Conservation (phyloP, 2,113 vertebrate genomes). For the Accipiter cooperii region DNA sequence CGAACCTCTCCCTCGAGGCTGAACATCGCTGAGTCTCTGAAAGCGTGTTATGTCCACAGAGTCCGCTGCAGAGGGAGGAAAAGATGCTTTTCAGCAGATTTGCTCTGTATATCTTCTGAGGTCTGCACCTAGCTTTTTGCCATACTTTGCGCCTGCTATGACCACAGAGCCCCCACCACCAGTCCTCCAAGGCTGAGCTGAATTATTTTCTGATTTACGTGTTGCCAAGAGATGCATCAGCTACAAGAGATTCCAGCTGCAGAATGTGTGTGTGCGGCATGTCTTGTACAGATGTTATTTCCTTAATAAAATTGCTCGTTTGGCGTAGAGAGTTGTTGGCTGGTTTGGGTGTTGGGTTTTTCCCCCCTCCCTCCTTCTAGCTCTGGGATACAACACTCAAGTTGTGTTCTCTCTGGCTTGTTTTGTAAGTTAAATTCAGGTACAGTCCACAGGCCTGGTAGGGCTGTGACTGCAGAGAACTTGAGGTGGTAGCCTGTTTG, state of each 20-base stretch:
- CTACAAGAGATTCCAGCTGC: constrained; percentile 11
- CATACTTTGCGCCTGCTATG: neutral
- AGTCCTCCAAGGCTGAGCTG: neutral
- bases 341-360: neutral
- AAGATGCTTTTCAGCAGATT: neutral
- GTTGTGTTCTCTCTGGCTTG: neutral
- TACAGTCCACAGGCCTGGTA: neutral
- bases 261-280: neutral
- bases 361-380: neutral
- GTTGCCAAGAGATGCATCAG: neutral
- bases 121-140: neutral
- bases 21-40: neutral
- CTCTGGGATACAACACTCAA: neutral
- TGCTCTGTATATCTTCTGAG: neutral
- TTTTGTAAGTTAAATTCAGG: neutral
- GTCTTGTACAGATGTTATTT: constrained; percentile 16
- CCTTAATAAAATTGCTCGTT: neutral
- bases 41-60: neutral
- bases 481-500: neutral
- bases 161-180: neutral
- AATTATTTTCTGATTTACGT: neutral
- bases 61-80: neutral
- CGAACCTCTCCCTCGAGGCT: neutral
- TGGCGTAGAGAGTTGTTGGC: neutral
- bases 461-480: neutral